A percentile compares a stretch with the other conserved stretches of the same genome.
These are phyloP conservation scores for Salvator merianae DNA, from an alignment of 2,113 vertebrate species.

Conservation along the genomic window DNA sequence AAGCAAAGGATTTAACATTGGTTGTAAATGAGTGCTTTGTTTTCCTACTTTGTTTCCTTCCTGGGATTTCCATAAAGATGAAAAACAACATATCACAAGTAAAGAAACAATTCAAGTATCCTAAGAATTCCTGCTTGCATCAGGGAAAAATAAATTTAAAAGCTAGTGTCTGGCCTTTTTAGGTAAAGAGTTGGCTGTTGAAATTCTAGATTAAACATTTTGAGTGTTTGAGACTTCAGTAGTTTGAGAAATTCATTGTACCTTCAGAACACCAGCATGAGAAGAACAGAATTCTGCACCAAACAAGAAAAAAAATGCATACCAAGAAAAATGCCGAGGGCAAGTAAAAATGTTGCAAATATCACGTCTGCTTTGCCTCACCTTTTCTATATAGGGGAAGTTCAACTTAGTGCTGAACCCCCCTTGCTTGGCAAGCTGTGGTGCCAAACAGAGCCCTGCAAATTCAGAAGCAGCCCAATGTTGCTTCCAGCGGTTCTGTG, in stretches of 20 bases:
- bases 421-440: no score
- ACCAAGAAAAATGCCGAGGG: neutral
- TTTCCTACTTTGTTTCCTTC: no score
- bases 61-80: no score
- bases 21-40: no score
- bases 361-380: no score
- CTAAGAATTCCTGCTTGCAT: neutral
- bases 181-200: neutral
- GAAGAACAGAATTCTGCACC: neutral
- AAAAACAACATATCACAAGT: no score
- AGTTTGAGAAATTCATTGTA: neutral
- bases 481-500: no score
- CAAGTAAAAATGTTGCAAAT: neutral
- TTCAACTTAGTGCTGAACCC: no score
- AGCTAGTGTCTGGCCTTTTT: neutral
- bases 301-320: neutral
- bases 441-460: no score
- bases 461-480: no score
- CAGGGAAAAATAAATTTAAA: neutral
- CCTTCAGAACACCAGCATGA: neutral
- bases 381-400: no score
- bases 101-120: neutral
- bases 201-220: neutral
- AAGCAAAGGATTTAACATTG: neutral
- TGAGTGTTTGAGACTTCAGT: neutral